Evolutionary conservation across 2,888 invertebrate species (phyloP), one percentile per base, ranked within the genome.

Genomic region (Aleiodes leptofemur): DNA sequence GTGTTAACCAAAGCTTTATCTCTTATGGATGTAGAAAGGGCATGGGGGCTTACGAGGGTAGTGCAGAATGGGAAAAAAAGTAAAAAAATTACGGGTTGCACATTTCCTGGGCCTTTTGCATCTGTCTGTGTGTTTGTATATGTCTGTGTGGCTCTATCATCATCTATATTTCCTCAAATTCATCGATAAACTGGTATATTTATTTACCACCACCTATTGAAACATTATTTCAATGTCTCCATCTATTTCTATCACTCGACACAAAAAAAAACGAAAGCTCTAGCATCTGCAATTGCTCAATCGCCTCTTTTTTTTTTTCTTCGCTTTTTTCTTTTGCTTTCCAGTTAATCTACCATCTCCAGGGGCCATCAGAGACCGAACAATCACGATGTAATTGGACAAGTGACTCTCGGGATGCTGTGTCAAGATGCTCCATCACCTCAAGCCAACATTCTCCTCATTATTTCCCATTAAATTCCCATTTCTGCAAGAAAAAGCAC

Each of bases 341-440:
- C 13, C 71, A 76, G 82, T 84, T 84, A 85, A 86, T 86, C 85
- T 82, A 72, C 77, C 76, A 74, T 81, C 84, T 81, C 80, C 76
- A 77, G 87, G 80, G 84, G 82, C 75, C 78, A 43, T 70, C 80
- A 76, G 81, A 84, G 82, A 81, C 82, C 83, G 82, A 79, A 86
- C 86, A 87, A 86, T 86, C 86, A 83, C 82, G 74, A 80, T 79
- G 82, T 86, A 87, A 87, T 87, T 87, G 86, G 87, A 85, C 86
- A 78, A 87, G 86, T 84, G 86, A 75, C 83, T 78, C 84, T 85
- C 77, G 80, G 82, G 81, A 79, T 81, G 76, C 77, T 23, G 23
- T 75, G 79, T 82, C 81, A 81, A 83, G 81, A 76, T 34, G 43
- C 73, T 69, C 66, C 69, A 69, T 53, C 11, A 23, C 55, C 68